Evolutionary conservation across 2,888 invertebrate species (phyloP), one percentile per base, ranked within the genome.

Genomic region (Cephalotes varians): DNA sequence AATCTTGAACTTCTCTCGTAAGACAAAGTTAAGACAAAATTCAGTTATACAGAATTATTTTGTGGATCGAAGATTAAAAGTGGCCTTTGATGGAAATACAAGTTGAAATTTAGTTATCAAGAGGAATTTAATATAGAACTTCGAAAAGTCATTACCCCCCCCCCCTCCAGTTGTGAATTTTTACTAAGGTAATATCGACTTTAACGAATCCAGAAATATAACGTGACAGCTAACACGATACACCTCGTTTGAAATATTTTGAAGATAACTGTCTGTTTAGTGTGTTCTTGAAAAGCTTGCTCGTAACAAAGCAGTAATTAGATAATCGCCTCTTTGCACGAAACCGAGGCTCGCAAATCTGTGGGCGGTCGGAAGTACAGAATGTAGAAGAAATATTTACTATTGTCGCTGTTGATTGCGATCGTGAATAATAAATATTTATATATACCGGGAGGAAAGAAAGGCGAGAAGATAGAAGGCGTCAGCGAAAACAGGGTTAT

Each of bases 401-500:
- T 54, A 40, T 65, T 76, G 64, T 76, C 65, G 21, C 25, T 9
- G 40, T 76, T 44, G 76, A 64, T 76, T 76, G 51, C 51, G 25
- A 64, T 21, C 76, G 51, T 34, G 47, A 31, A 65, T 40, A 21
- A 76, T 76, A 76, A 76, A 76, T 76, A 76, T 62, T 76, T 76
- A 76, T 65, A 10, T 34, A 6, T 31, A 25, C n/a, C n/a, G 40
- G 9, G 7, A 37, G 49, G 5, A 18, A 15, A 72, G 31, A 56
- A 60, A 72, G 49, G 60, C 15, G 58, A 18, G 56, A 51, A 15
- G 49, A 0, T 18, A 60, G 81, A 47, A 77, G 72, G 60, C 71
- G 82, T 88, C 54, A 51, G 67, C 40, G 83, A 84, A 85, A 81
- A 77, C 82, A 81, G 56, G 65, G 85, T 86, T 72, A 65, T 77